A percentile compares a stretch with the other conserved stretches of the same genome.
Evolutionary conservation across 2,113 vertebrate species (phyloP).

Genomic region (Notothenia coriiceps): DNA sequence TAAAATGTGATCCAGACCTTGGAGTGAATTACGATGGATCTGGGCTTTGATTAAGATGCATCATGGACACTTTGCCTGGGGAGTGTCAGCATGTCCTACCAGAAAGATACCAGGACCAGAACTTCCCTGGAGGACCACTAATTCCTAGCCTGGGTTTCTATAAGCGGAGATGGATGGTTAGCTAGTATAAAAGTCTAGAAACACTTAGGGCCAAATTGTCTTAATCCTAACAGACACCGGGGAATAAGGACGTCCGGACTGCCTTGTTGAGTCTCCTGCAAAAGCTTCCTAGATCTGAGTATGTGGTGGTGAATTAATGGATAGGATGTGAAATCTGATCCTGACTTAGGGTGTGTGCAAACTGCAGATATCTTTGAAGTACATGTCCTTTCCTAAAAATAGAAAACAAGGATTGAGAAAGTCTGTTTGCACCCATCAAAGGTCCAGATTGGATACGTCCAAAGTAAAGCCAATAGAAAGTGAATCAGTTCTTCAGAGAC

Average conservation of each 20-base stretch:
- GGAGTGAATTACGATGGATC: too few relatives aligned
- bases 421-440: neutral
- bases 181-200: neutral
- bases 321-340: neutral
- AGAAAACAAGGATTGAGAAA: neutral
- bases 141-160: too few relatives aligned
- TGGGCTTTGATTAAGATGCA: too few relatives aligned
- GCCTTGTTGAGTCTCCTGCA: too few relatives aligned
- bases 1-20: neutral
- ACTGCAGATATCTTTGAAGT: neutral
- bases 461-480: neutral
- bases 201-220: neutral
- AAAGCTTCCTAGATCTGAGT: neutral
- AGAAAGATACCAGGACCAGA: too few relatives aligned
- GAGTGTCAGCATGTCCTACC: too few relatives aligned
- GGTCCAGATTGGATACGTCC: neutral
- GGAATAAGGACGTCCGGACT: neutral
- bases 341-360: neutral
- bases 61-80: too few relatives aligned
- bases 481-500: neutral
- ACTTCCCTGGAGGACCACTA: too few relatives aligned
- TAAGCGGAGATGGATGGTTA: neutral
- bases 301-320: too few relatives aligned
- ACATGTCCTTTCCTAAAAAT: neutral
- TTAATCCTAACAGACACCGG: neutral